These are phyloP conservation scores for Chelon auratus DNA, from an alignment of 2,797 vertebrate species.

Conservation along the genomic window DNA sequence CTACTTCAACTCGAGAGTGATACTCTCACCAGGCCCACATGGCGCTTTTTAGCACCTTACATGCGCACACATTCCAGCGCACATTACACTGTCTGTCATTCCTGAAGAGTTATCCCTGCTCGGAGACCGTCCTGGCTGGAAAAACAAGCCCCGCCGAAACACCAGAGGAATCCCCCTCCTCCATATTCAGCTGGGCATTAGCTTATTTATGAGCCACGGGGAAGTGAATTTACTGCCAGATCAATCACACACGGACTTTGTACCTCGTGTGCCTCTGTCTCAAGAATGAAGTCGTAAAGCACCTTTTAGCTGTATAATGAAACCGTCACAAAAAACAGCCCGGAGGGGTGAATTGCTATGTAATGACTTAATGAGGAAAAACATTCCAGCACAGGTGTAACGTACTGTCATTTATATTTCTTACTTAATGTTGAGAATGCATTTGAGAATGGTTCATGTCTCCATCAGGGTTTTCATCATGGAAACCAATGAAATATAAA, in stretches of 20 bases:
- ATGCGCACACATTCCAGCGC: slow-evolving; percentile 72
- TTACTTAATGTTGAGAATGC: neutral
- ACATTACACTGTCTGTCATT: slow-evolving; percentile 79
- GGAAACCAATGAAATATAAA: slow-evolving; percentile 55
- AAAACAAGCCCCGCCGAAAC: slow-evolving; percentile 77
- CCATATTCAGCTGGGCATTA: slow-evolving; percentile 82
- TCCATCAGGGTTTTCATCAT: slow-evolving; percentile 36
- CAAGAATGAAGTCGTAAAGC: slow-evolving; percentile 77
- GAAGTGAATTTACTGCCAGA: slow-evolving; percentile 82
- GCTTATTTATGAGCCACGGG: slow-evolving; percentile 82
- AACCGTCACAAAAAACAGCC: slow-evolving; percentile 73
- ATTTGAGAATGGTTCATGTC: slow-evolving; percentile 22
- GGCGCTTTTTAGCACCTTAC: slow-evolving; percentile 81
- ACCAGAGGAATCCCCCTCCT: slow-evolving; percentile 78
- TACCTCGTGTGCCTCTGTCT: slow-evolving; percentile 68
- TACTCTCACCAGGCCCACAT: slow-evolving; percentile 79
- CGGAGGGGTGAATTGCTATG: slow-evolving; percentile 71
- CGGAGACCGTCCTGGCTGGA: slow-evolving; percentile 77
- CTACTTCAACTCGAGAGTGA: slow-evolving; percentile 86
- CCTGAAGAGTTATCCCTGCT: slow-evolving; percentile 82
- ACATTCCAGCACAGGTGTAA: slow-evolving; percentile 45
- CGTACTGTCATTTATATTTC: neutral
- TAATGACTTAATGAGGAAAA: slow-evolving; percentile 68
- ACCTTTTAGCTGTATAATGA: slow-evolving; percentile 79
- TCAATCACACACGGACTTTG: slow-evolving; percentile 80